Percentiles rank a stretch among this genome's conserved stretches.
phyloP scores from a whole-genome alignment of 2,113 vertebrate genomes.

The Equus quagga region DNA sequence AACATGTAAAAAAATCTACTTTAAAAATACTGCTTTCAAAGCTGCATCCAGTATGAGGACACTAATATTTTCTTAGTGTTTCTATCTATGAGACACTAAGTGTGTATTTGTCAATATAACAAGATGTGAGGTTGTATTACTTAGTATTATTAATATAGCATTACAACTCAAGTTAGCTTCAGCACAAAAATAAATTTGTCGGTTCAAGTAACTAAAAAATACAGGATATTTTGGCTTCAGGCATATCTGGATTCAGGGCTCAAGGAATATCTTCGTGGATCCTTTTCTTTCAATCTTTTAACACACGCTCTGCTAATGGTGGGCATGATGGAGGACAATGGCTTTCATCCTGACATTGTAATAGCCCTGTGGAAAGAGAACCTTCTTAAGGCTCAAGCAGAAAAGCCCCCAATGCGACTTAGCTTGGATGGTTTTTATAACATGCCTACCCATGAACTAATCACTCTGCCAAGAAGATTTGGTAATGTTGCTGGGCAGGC shows the following conservation, averaged over 20 bases:
- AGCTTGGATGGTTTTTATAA: background rate
- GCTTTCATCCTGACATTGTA: background rate
- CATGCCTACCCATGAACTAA: background rate
- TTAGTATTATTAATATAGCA: background rate
- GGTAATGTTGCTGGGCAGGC: background rate
- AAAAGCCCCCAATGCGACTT: accelerated
- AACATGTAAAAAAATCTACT: background rate
- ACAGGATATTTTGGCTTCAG: background rate
- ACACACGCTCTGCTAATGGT: background rate
- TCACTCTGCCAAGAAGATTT: background rate
- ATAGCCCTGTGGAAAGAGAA: background rate
- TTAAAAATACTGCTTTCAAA: background rate
- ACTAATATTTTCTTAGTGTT: background rate
- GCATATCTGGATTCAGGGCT: background rate
- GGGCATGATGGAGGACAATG: accelerated
- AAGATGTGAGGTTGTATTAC: background rate
- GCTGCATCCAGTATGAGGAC: background rate
- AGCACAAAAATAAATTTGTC: background rate
- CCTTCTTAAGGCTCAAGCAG: background rate
- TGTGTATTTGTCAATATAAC: background rate
- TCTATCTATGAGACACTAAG: background rate
- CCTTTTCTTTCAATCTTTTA: background rate
- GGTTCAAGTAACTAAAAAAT: background rate
- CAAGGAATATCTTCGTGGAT: background rate
- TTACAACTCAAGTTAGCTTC: background rate